Base-by-base conservation (phyloP, 1,140 invertebrate species). In the Euwallacea similis region DNA sequence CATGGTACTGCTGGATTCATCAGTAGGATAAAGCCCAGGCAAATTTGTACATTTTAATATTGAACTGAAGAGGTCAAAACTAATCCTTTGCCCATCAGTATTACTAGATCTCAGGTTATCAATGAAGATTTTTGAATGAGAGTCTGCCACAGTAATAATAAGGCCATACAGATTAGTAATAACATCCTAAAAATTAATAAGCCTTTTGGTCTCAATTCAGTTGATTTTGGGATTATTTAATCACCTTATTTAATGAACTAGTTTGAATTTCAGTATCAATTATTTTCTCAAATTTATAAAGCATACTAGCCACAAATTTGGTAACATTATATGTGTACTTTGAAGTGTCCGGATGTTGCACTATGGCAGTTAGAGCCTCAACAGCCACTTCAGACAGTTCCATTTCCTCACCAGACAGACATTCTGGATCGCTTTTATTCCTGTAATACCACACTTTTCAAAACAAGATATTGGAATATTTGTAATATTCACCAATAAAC, bases 1-100 rank as follows among this genome's bases (percentile, higher is more conserved):
- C 73, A 95, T 85, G 56, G 90, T 91, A 79, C 93, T 95, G 61
- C 89, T 88, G 0, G 86, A 90, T 82, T 96, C 95, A 77, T 96
- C 91, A 2, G 90, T 85, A 0, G 94, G 93, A 84, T 93, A 96
- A 66, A 90, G 86, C 0, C 94, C 93, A 11, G 91, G 89, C 67
- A 92, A 87, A 66, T 88, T 88, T 11, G 91, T 91, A 78, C 93
- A 95, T 60, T 88, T 85, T 42, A 97, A 74, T 65, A 87, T 83
- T 56, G 83, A 84, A 67, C 82, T 79, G 6, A 87, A 83, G 46
- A 87, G 77, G 69, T 82, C 79, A 54, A 79, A 78, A 60, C 81
- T 82, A 7, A 84, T 80, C 42, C 80, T 73, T 0, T 80, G 75
- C 11, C 83, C 79, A 46, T 83, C 81, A 6, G 80, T 77, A 62